Conservation (phyloP, 2,113 vertebrate genomes). For the Brienomyrus longianalis region DNA sequence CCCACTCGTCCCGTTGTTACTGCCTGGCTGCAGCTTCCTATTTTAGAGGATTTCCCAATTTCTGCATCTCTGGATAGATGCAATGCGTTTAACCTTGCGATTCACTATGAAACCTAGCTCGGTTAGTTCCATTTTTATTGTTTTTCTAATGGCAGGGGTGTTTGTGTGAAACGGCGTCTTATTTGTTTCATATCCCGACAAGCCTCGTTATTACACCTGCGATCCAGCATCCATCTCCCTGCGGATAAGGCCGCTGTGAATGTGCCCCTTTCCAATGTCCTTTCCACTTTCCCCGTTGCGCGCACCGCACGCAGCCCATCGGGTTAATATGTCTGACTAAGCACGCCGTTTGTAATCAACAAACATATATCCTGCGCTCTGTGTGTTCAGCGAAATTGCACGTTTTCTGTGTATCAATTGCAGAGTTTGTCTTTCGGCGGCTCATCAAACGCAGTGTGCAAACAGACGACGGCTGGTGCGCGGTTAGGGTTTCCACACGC, state of each 20-base stretch:
- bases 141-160: background rate
- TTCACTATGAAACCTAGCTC: background rate
- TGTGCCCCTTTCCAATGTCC: background rate
- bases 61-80: background rate
- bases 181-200: background rate
- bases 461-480: background rate
- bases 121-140: background rate
- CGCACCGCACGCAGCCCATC: background rate
- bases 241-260: background rate
- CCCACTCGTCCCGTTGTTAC: background rate
- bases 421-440: background rate
- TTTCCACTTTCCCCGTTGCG: background rate
- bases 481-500: background rate
- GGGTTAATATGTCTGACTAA: slow-evolving; percentile 1
- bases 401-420: background rate
- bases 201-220: background rate
- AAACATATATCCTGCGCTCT: background rate
- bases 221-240: background rate
- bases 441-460: background rate
- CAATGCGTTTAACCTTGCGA: background rate
- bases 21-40: background rate
- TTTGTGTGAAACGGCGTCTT: background rate
- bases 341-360: background rate
- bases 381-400: slow-evolving; percentile 1
- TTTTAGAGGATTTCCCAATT: background rate